Percentiles rank a stretch among this genome's conserved stretches.
Conservation (phyloP, 1,140 invertebrate species). For the Phymastichus coffea region DNA sequence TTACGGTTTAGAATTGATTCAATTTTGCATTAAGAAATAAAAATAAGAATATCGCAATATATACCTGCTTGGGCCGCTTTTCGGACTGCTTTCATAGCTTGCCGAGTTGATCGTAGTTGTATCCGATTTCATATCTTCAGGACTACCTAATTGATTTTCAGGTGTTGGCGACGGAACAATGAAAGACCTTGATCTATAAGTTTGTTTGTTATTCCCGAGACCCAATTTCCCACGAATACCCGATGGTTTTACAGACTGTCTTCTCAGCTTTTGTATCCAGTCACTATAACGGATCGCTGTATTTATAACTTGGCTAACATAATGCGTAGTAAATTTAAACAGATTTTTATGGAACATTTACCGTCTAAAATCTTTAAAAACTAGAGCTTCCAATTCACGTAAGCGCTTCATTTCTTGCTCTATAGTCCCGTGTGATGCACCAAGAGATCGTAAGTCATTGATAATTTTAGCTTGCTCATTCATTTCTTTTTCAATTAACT, state of each 20-base stretch:
- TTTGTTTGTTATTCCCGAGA: slow-evolving; percentile 64
- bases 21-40: too few relatives aligned
- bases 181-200: slow-evolving; percentile 68
- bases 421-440: slow-evolving; percentile 88
- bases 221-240: slow-evolving; percentile 82
- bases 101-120: slow-evolving; percentile 55
- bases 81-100: slow-evolving; percentile 69
- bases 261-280: slow-evolving; percentile 83
- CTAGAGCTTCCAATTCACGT: slow-evolving; percentile 87
- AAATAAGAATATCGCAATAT: too few relatives aligned
- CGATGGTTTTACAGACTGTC: slow-evolving; percentile 82
- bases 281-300: slow-evolving; percentile 63
- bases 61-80: slow-evolving; percentile 63
- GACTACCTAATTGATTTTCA: slow-evolving; percentile 60
- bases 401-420: slow-evolving; percentile 87
- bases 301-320: neutral
- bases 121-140: slow-evolving; percentile 53
- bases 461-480: slow-evolving; percentile 94
- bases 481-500: slow-evolving; percentile 96
- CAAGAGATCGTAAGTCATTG: slow-evolving; percentile 84
- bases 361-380: slow-evolving; percentile 83
- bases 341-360: slow-evolving; percentile 37
- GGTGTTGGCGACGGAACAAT: slow-evolving; percentile 67
- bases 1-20: neutral
- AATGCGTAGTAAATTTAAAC: neutral